Evolutionary conservation across 2,797 vertebrate species (phyloP), one percentile per base, ranked within the genome.

Genomic region (Melanotaenia pygmaea): DNA sequence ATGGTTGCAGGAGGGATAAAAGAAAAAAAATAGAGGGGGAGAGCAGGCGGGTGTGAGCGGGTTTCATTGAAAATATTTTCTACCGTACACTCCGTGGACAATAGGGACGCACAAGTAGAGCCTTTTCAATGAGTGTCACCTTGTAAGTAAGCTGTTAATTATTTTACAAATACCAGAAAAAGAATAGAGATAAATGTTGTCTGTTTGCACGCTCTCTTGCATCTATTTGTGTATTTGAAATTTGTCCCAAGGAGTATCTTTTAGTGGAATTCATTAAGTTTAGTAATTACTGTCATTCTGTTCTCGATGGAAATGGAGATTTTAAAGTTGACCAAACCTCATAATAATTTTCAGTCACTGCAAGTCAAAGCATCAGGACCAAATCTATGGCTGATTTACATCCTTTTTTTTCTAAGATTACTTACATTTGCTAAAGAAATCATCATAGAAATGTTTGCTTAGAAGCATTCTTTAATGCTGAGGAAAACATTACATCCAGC

Each of bases 61-160:
- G 83, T 84, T 84, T 88, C 78, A 85, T 82, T 87, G 73, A 88
- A 76, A 85, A 86, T 72, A 86, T 88, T 83, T 80, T 82, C 71
- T 72, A 37, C 8, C 64, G 58, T 54, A 67, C 59, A 81, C 65
- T 80, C 74, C 76, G 54, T 85, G 81, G 87, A 92, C 70, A 84
- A 74, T 73, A 83, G 82, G 79, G 70, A 82, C 76, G 76, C 56
- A 72, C 56, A 58, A 76, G 72, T 53, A 80, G 80, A 82, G 78
- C 72, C 30, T 76, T 78, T 77, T 73, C 76, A 74, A 6, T 83
- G 66, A 80, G 58, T 77, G 74, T 85, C 80, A 84, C 76, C 81
- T 85, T 88, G 93, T 93, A 89, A 93, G 93, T 92, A 92, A 72
- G 43, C 53, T 40, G 20, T 50, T 76, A 8, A 54, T 80, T 38